Percentiles rank a stretch among this genome's conserved stretches.
These are phyloP conservation scores for Phorcus lineatus DNA, from an alignment of 2,888 invertebrate genomes.

Conservation along the genomic window DNA sequence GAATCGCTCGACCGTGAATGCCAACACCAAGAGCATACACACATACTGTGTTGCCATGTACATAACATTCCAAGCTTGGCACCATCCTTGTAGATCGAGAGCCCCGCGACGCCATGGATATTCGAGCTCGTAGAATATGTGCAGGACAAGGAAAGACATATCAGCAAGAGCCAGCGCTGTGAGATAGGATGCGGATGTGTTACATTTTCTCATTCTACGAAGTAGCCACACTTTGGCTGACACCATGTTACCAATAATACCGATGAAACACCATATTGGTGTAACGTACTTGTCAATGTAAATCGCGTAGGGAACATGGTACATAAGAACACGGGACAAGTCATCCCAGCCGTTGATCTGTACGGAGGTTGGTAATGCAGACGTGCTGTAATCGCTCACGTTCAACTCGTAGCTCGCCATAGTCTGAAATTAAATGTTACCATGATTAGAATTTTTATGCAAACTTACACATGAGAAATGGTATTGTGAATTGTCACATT, in stretches of 20 bases:
- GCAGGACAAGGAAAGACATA: slow-evolving; percentile 63
- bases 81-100: slow-evolving; percentile 58
- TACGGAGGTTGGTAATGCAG: background rate
- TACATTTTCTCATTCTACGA: slow-evolving; percentile 65
- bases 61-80: slow-evolving; percentile 68
- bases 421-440: background rate
- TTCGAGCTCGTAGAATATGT: slow-evolving; percentile 67
- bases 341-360: slow-evolving; percentile 37
- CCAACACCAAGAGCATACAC: slow-evolving; percentile 70
- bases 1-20: slow-evolving; percentile 72
- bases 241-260: slow-evolving; percentile 68
- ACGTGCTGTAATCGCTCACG: background rate
- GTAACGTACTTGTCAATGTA: slow-evolving; percentile 65
- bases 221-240: slow-evolving; percentile 69
- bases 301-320: slow-evolving; percentile 56
- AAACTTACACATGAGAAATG: no score
- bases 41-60: slow-evolving; percentile 70
- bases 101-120: slow-evolving; percentile 67
- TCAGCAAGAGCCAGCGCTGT: slow-evolving; percentile 70
- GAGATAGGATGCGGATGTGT: slow-evolving; percentile 71
- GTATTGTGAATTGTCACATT: no score
- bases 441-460: no score
- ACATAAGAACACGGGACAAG: slow-evolving; percentile 42
- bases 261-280: slow-evolving; percentile 69
- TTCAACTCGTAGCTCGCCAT: background rate